Conservation (phyloP, 2,888 invertebrate species). For the Nemotelus nigrinus region DNA sequence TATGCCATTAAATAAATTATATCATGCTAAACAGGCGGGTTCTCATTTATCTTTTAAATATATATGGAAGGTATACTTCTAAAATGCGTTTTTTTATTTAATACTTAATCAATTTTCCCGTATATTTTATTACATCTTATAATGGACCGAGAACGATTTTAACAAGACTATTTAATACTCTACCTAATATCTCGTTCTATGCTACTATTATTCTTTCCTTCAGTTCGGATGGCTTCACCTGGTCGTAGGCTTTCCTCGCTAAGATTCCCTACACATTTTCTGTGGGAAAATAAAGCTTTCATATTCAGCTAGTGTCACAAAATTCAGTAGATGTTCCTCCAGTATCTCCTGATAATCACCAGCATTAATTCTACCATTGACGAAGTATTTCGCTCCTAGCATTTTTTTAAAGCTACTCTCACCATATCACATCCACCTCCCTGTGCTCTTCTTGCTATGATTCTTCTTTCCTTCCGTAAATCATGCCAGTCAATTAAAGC, state of each 20-base stretch:
- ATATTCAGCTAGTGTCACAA: neutral
- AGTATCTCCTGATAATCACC: slow-evolving; percentile 2
- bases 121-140: slow-evolving; percentile 1
- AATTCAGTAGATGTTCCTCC: slow-evolving; percentile 18
- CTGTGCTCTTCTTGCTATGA: slow-evolving; percentile 38
- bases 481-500: slow-evolving; percentile 48
- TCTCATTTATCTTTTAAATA: too few relatives aligned
- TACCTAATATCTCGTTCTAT: neutral
- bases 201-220: slow-evolving; percentile 12
- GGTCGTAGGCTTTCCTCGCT: neutral
- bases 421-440: slow-evolving; percentile 45
- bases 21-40: too few relatives aligned
- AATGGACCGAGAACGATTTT: neutral
- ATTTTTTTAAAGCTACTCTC: slow-evolving; percentile 45
- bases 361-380: slow-evolving; percentile 23
- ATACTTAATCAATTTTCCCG: neutral
- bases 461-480: slow-evolving; percentile 38
- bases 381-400: slow-evolving; percentile 19
- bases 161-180: slow-evolving; percentile 14
- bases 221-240: neutral
- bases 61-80: too few relatives aligned
- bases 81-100: neutral
- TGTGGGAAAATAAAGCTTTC: slow-evolving; percentile 3
- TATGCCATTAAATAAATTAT: too few relatives aligned
- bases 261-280: slow-evolving; percentile 25